These are phyloP conservation scores for Napeogenes sylphis DNA, from an alignment of 2,888 invertebrate species.

Conservation along the genomic window DNA sequence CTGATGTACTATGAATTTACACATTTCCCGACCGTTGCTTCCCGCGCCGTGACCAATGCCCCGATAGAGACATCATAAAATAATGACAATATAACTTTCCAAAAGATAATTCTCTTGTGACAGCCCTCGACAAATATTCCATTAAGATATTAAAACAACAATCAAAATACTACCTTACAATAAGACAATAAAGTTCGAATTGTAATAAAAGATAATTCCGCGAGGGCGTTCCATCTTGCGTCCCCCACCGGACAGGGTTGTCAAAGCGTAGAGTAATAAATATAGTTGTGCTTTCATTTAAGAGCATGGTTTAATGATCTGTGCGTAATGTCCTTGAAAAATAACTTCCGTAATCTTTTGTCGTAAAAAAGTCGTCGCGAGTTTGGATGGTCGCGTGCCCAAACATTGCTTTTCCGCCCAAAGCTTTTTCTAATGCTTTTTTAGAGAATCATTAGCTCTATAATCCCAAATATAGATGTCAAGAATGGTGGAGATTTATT, in stretches of 20 bases:
- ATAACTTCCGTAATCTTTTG: constrained; percentile 71
- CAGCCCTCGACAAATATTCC: constrained; percentile 45
- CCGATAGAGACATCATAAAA: constrained; percentile 71
- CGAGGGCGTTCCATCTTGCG: constrained; percentile 37
- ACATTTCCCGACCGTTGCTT: constrained; percentile 43
- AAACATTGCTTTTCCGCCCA: constrained; percentile 19
- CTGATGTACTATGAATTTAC: constrained; percentile 47
- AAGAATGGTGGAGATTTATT: neutral
- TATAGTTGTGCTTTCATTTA: constrained; percentile 59
- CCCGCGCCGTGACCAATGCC: constrained; percentile 44
- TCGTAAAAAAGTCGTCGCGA: constrained; percentile 58
- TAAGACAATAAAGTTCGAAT: constrained; percentile 15
- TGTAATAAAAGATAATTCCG: neutral
- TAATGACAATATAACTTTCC: constrained; percentile 63
- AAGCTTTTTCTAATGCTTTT: constrained; percentile 32
- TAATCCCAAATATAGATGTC: neutral
- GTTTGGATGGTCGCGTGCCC: constrained; percentile 31
- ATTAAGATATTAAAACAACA: constrained; percentile 11
- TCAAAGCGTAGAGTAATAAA: constrained; percentile 68
- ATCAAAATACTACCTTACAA: constrained; percentile 25
- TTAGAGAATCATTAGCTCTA: constrained; percentile 28
- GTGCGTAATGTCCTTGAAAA: constrained; percentile 65
- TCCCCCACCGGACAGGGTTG: constrained; percentile 50
- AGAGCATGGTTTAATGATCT: constrained; percentile 68
- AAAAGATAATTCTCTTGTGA: constrained; percentile 48